phyloP scores from a whole-genome alignment of 2,113 vertebrate species.

The Hippocampus barbouri region DNA sequence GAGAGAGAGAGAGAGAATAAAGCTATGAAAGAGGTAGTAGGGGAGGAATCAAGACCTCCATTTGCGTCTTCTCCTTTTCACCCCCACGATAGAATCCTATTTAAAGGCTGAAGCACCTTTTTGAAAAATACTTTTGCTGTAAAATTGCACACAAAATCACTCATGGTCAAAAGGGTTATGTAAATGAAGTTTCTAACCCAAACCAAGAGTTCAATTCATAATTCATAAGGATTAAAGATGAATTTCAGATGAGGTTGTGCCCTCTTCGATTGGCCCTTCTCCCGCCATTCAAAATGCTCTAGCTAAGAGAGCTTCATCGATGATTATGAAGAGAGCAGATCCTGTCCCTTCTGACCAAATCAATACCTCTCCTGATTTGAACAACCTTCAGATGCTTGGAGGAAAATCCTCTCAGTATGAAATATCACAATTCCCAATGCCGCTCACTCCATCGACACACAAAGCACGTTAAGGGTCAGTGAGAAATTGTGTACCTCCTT shows the following conservation, averaged over 20 bases:
- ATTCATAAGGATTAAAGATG: slow-evolving; percentile 71
- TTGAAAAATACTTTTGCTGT: slow-evolving; percentile 30
- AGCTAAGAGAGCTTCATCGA: slow-evolving; percentile 44
- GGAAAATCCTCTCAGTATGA: slow-evolving; percentile 29
- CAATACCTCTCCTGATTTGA: slow-evolving; percentile 60
- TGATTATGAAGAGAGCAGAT: slow-evolving; percentile 56
- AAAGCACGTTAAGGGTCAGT: not conserved
- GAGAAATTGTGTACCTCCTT: not conserved
- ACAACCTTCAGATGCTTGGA: slow-evolving; percentile 35
- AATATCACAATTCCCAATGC: slow-evolving; percentile 24
- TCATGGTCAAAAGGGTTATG: slow-evolving; percentile 63
- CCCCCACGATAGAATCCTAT: slow-evolving; percentile 53
- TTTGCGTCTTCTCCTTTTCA: slow-evolving; percentile 54
- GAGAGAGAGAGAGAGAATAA: not conserved
- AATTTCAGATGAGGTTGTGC: slow-evolving; percentile 57
- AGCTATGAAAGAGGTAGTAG: slow-evolving; percentile 5
- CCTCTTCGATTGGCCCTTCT: slow-evolving; percentile 43
- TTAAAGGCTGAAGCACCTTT: slow-evolving; percentile 39
- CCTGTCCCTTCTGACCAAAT: slow-evolving; percentile 52
- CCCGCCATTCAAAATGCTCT: slow-evolving; percentile 37
- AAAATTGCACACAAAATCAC: slow-evolving; percentile 58
- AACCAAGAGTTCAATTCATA: slow-evolving; percentile 62
- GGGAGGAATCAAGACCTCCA: slow-evolving; percentile 34
- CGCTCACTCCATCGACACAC: slow-evolving; percentile 3
- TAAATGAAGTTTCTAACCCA: slow-evolving; percentile 48